Evolutionary conservation across 92 coral and sea anemone species (phyloP).

Genomic region (Zoanthus sansibaricus): DNA sequence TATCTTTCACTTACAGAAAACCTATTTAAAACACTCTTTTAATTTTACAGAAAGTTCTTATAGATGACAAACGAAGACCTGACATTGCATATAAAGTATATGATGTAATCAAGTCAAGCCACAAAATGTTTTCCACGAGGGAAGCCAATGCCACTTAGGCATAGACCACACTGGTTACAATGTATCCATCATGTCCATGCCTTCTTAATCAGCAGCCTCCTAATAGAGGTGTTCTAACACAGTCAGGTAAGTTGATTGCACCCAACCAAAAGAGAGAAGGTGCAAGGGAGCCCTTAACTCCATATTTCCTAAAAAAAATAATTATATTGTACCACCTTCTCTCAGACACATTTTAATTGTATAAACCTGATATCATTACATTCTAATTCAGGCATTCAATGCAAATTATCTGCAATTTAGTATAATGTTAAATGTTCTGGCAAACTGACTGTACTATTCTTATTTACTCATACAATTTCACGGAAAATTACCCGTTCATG

Average conservation of each 20-base stretch:
- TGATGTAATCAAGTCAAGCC: constrained; percentile 5
- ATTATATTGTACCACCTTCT: background rate
- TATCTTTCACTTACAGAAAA: background rate
- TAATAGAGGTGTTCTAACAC: constrained; percentile 4
- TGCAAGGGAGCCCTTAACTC: background rate
- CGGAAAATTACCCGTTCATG: constrained; percentile 31
- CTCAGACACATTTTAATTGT: constrained; percentile 3
- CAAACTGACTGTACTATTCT: constrained; percentile 31
- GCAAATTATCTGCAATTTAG: constrained; percentile 23
- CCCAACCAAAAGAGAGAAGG: constrained; percentile 6
- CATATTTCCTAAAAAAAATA: background rate
- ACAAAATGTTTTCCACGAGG: constrained; percentile 1
- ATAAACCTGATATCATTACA: constrained; percentile 6
- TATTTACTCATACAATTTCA: constrained; percentile 22
- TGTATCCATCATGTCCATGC: constrained; percentile 6
- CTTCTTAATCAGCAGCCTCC: background rate
- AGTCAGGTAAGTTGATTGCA: constrained; percentile 1
- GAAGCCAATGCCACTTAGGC: constrained; percentile 1
- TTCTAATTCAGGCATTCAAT: constrained; percentile 1
- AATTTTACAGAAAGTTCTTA: background rate
- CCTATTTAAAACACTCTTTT: constrained; percentile 2
- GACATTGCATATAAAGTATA: background rate
- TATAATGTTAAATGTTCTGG: constrained; percentile 19
- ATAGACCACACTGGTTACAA: background rate
- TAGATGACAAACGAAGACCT: background rate